A percentile compares a stretch with the other conserved stretches of the same genome.
phyloP scores from a whole-genome alignment of 2,797 vertebrate species.

The Holocentrus rufus region DNA sequence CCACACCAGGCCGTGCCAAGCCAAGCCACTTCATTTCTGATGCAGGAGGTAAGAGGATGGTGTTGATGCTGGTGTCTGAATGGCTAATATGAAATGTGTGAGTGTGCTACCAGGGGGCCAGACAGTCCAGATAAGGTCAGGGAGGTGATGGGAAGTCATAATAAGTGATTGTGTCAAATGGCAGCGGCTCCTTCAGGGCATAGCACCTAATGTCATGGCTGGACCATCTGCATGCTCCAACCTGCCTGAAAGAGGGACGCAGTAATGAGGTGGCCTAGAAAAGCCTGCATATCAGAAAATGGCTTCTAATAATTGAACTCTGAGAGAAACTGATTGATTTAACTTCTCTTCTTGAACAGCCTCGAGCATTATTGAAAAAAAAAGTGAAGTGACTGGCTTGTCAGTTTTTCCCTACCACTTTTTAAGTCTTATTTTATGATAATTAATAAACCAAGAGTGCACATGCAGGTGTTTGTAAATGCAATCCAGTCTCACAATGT shows the following conservation, averaged over 20 bases:
- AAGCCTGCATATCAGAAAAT: not conserved
- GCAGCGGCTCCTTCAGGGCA: not conserved
- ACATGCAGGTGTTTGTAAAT: no score
- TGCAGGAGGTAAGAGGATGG: conserved; percentile 3
- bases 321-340: not conserved
- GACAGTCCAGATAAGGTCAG: conserved; percentile 14
- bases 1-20: not conserved
- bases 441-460: no score
- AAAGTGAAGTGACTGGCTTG: no score
- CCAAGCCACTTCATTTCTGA: conserved; percentile 5
- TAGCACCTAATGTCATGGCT: not conserved
- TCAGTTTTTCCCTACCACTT: no score
- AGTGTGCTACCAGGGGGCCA: not conserved
- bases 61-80: no score
- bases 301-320: not conserved
- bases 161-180: conserved; percentile 10
- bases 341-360: not conserved
- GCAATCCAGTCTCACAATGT: no score
- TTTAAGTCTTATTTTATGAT: no score
- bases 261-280: not conserved
- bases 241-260: not conserved
- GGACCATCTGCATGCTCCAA: not conserved
- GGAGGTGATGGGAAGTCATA: not conserved
- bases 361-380: not conserved
- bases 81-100: conserved; percentile 9